Base-by-base conservation (phyloP, 2,113 vertebrate genomes). In the Piaya cayana region DNA sequence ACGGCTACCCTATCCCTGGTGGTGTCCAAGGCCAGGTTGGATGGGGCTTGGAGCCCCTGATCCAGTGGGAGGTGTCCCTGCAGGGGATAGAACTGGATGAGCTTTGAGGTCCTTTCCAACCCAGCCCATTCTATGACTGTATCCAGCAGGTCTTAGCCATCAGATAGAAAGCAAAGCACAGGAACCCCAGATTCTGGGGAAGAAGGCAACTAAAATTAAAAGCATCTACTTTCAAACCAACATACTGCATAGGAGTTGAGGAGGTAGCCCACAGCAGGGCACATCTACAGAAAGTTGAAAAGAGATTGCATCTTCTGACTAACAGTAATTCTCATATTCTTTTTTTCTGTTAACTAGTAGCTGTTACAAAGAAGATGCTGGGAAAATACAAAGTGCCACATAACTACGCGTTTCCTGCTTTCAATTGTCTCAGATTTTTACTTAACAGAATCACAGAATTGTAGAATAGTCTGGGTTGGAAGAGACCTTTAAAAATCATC, bases 101-200 rank as follows among this genome's bases (percentile, higher is more conserved):
- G 19, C 21, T 49, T 49, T 49, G 21, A 23, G 47, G 47, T 49
- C 20, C 9, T 11, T 49, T 49, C 47, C 21, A 23, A 49, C 47
- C 47, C 47, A 49, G 23, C 19, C 47, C 47, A 49, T 49, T 49
- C 47, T 20, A 49, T 49, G 47, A 6, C 37, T 80, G 64, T 29
- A 25, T 45, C 55, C 42, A 59, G 45, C 0, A 0, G 18, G 15
- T 17, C 8, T 68, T 49, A 36, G 29, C 58, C 59, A 9, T 26
- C 1, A 1, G 15, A 72, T 6, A 49, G 30, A 78, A 59, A 50
- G 26, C 7, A 68, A 82, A 27, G 14, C 32, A 50, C 0, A 1
- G 72, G 60, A 88, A 29, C 17, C 7, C 29, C 49, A 69, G 32
- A 76, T 9, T 25, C 42, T 18, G 9, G n/a, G 9, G 50, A 30